These are phyloP conservation scores for Drosophila arawakana DNA, from an alignment of 1,140 invertebrate genomes.

Conservation along the genomic window DNA sequence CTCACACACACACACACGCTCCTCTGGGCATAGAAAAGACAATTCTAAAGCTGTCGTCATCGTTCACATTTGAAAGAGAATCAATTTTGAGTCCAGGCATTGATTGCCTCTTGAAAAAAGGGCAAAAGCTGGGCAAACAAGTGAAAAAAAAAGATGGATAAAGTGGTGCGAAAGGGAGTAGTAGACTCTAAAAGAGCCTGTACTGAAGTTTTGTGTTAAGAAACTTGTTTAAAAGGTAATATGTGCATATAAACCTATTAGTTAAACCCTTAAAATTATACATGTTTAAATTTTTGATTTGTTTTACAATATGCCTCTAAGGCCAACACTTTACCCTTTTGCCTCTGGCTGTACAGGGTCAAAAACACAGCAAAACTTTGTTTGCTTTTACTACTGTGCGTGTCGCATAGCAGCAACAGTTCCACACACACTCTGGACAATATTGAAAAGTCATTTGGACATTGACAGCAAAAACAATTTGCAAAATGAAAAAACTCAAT, in stretches of 20 bases:
- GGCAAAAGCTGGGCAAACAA: constrained; percentile 17
- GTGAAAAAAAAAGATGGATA: constrained; percentile 17
- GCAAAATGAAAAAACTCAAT: constrained; percentile 52
- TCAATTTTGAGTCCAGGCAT: constrained; percentile 66
- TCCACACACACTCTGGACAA: constrained; percentile 17
- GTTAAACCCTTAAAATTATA: no score
- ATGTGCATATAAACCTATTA: no score
- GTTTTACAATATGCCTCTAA: no score
- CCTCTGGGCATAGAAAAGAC: constrained; percentile 14
- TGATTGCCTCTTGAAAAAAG: constrained; percentile 61
- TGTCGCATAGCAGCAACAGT: constrained; percentile 38
- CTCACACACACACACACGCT: background rate
- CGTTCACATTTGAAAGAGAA: constrained; percentile 68
- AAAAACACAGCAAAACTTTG: constrained; percentile 38
- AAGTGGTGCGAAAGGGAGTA: background rate
- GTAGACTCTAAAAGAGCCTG: no score
- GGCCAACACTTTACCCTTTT: no score
- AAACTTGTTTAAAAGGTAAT: no score
- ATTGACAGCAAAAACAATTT: constrained; percentile 38
- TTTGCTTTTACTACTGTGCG: constrained; percentile 42
- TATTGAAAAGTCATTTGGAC: constrained; percentile 67
- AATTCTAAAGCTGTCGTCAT: constrained; percentile 58
- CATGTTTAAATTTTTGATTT: no score
- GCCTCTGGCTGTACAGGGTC: no score
- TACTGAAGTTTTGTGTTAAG: no score